A percentile compares a stretch with the other conserved stretches of the same genome.
These are phyloP conservation scores for Drosophila meridionalis DNA, from an alignment of 2,888 invertebrate genomes.

Conservation along the genomic window DNA sequence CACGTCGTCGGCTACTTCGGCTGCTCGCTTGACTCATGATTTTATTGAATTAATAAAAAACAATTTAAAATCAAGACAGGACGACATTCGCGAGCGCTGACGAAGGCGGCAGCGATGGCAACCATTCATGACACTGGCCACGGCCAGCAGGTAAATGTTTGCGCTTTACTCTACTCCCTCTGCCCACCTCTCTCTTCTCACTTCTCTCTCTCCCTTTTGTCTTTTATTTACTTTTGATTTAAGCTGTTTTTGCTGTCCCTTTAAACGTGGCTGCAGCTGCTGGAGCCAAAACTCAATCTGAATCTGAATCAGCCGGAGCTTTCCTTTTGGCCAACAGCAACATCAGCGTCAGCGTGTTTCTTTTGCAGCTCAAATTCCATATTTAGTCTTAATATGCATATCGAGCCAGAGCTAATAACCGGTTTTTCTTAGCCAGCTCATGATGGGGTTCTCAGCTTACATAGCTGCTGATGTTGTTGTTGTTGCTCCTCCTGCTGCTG, in stretches of 20 bases:
- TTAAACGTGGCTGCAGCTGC: constrained; percentile 4
- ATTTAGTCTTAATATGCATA: constrained; percentile 39
- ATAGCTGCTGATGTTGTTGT: constrained; percentile 20
- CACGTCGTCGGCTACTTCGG: neutral
- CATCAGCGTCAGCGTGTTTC: neutral
- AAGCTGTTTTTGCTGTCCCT: neutral
- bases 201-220: neutral
- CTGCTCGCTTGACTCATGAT: constrained; percentile 42
- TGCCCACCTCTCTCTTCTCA: neutral
- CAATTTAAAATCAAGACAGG: constrained; percentile 40
- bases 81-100: neutral
- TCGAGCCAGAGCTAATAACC: constrained; percentile 29
- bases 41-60: constrained; percentile 58
- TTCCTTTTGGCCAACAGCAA: neutral
- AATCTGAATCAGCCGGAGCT: neutral
- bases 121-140: constrained; percentile 12
- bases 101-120: constrained; percentile 15
- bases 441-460: constrained; percentile 24
- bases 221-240: constrained; percentile 4
- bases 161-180: neutral
- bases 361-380: constrained; percentile 6
- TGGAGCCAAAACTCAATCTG: neutral
- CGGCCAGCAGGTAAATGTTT: constrained; percentile 25
- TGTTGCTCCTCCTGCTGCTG: constrained; percentile 11
- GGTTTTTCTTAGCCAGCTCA: constrained; percentile 24